These are phyloP conservation scores for Ochropacha duplaris DNA, from an alignment of 2,888 invertebrate species.

Conservation along the genomic window DNA sequence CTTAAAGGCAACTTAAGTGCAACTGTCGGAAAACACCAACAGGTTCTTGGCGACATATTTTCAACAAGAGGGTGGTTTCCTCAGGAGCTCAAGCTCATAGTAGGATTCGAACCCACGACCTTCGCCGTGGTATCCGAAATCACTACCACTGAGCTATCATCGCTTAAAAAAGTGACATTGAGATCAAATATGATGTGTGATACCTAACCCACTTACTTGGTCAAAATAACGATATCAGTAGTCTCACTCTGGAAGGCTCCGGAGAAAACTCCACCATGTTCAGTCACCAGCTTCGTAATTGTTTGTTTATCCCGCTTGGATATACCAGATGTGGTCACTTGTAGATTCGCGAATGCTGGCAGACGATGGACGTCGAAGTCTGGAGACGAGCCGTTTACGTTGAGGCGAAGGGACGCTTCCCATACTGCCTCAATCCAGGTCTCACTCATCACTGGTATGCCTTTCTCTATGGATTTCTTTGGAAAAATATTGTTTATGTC, in stretches of 20 bases:
- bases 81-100: no score
- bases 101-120: no score
- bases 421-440: constrained; percentile 93
- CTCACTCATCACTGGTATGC: constrained; percentile 88
- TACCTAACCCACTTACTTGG: constrained; percentile 73
- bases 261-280: constrained; percentile 87
- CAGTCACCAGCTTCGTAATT: constrained; percentile 86
- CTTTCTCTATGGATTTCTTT: constrained; percentile 86
- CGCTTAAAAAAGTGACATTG: no score
- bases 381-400: constrained; percentile 84
- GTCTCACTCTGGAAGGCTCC: constrained; percentile 77
- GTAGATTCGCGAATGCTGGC: constrained; percentile 90
- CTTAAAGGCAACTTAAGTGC: no score
- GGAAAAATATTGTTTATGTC: constrained; percentile 15
- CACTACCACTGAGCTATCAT: no score
- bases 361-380: constrained; percentile 83
- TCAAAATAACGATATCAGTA: constrained; percentile 82
- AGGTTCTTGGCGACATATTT: no score
- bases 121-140: no score
- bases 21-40: no score
- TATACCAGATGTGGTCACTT: constrained; percentile 91
- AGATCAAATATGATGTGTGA: neutral
- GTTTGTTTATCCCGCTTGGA: constrained; percentile 84
- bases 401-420: constrained; percentile 85
- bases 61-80: no score